Evolutionary conservation across 2,888 invertebrate species (phyloP).

Genomic region (Bedellia somnulentella): DNA sequence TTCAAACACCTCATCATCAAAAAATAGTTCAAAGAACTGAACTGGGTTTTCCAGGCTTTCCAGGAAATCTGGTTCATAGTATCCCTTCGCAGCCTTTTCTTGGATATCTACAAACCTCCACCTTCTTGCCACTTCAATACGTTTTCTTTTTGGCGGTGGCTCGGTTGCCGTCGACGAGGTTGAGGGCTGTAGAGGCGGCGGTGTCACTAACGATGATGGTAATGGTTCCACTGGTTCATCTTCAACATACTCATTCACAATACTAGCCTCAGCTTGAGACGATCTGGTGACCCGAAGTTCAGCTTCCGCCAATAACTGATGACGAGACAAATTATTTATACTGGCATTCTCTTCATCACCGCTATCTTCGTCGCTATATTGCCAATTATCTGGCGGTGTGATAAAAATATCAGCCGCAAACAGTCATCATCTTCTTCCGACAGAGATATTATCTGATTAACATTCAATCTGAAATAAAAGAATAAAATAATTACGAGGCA

Average conservation of each 20-base stretch:
- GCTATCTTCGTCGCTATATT: conserved; percentile 8
- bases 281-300: conserved; percentile 8
- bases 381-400: no score
- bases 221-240: conserved; percentile 7
- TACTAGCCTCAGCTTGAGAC: conserved; percentile 4
- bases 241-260: conserved; percentile 6
- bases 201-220: conserved; percentile 6
- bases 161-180: no score
- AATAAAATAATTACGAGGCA: conserved; percentile 2
- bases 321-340: conserved; percentile 9
- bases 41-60: conserved; percentile 6
- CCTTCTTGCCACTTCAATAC: conserved; percentile 5
- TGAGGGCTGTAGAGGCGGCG: no score
- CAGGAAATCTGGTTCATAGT: conserved; percentile 6
- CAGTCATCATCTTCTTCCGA: no score
- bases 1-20: no score
- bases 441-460: conserved; percentile 8
- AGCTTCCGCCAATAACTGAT: conserved; percentile 9
- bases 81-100: conserved; percentile 8
- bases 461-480: conserved; percentile 8
- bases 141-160: conserved; percentile 4
- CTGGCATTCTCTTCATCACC: conserved; percentile 8
- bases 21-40: conserved; percentile 10
- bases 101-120: conserved; percentile 9
- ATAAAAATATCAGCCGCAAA: no score